These are phyloP conservation scores for Theretra japonica DNA, from an alignment of 2,888 invertebrate species.

Conservation along the genomic window DNA sequence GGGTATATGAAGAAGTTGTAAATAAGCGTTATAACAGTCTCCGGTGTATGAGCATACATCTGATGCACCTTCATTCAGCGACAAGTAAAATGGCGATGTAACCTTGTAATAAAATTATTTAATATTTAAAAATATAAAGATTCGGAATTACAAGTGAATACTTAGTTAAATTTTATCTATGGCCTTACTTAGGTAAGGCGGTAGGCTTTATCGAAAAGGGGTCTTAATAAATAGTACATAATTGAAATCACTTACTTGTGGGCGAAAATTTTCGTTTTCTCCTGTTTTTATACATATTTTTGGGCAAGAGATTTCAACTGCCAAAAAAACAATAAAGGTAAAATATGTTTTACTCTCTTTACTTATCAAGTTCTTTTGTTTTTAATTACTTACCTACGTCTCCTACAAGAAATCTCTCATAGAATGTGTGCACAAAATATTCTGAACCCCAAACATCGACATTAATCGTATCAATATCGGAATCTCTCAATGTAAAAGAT, in stretches of 20 bases:
- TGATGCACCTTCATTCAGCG: slow-evolving; percentile 87
- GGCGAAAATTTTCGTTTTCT: slow-evolving; percentile 86
- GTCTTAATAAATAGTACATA: background rate
- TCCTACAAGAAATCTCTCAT: slow-evolving; percentile 87
- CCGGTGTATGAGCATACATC: slow-evolving; percentile 85
- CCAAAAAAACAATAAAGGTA: slow-evolving; percentile 42
- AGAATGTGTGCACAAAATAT: slow-evolving; percentile 85
- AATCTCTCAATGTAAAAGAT: slow-evolving; percentile 91
- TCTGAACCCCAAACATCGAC: slow-evolving; percentile 90
- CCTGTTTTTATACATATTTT: slow-evolving; percentile 85
- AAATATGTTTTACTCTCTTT: background rate
- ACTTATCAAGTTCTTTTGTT: background rate
- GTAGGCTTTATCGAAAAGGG: background rate
- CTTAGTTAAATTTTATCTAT: too few species aligned
- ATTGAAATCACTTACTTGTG: slow-evolving; percentile 74
- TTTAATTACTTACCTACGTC: slow-evolving; percentile 85
- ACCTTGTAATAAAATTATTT: slow-evolving; percentile 75
- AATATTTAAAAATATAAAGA: background rate
- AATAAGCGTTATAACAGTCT: slow-evolving; percentile 75
- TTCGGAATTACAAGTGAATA: too few species aligned
- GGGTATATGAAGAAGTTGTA: slow-evolving; percentile 85
- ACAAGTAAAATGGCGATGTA: slow-evolving; percentile 87
- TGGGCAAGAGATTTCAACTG: slow-evolving; percentile 89
- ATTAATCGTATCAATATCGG: slow-evolving; percentile 88
- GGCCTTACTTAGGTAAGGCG: too few species aligned